Evolutionary conservation across 2,888 invertebrate species (phyloP).

Genomic region (Trissolcus japonicus): DNA sequence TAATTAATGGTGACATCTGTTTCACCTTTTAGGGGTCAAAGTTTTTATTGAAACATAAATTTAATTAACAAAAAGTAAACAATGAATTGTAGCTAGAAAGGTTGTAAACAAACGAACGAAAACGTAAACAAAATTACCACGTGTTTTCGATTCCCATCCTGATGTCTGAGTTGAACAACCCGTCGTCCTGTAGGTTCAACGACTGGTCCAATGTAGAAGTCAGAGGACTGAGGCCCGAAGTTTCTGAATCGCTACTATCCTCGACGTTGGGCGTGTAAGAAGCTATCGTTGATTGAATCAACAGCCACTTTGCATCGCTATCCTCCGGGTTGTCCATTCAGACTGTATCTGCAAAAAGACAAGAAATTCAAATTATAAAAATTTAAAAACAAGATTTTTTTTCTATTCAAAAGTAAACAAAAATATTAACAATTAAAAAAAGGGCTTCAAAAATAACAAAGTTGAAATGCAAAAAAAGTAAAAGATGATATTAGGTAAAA

Average conservation of each 20-base stretch:
- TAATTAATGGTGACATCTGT: too few relatives aligned
- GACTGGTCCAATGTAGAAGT: constrained; percentile 72
- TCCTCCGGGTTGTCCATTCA: constrained; percentile 73
- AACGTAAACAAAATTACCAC: constrained; percentile 63
- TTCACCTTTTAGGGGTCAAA: too few relatives aligned
- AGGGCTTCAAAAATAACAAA: neutral
- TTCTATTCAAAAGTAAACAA: neutral
- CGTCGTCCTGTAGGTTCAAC: constrained; percentile 71
- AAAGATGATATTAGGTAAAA: neutral
- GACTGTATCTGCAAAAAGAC: constrained; percentile 58
- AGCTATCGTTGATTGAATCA: constrained; percentile 70
- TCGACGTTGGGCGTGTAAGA: constrained; percentile 68
- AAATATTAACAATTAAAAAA: neutral
- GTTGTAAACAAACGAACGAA: neutral
- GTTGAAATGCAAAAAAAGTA: too few relatives aligned
- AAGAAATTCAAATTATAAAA: neutral
- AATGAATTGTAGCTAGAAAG: neutral
- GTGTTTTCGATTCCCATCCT: constrained; percentile 77
- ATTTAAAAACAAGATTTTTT: too few relatives aligned
- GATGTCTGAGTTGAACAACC: constrained; percentile 64
- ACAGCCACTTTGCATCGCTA: constrained; percentile 65
- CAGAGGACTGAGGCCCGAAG: constrained; percentile 72
- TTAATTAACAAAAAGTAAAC: too few relatives aligned
- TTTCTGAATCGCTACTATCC: constrained; percentile 70
- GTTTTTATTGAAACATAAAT: too few relatives aligned